Evolutionary conservation across 2,888 invertebrate species (phyloP), one percentile per base, ranked within the genome.

Genomic region (Aromia moschata): DNA sequence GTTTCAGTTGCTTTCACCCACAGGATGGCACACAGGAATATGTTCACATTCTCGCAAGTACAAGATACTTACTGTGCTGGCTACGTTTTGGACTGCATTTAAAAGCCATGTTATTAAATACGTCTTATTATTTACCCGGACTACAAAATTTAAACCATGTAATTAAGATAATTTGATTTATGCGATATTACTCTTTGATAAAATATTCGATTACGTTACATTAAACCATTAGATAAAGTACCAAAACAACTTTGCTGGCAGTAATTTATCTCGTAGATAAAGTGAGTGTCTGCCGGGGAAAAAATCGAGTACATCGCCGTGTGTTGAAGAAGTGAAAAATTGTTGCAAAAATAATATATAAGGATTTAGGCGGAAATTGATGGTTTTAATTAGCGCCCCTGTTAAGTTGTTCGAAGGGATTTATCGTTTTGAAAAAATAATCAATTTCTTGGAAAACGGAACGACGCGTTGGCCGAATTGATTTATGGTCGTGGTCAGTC

Each of bases 391-490:
- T 49, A 49, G 25, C 37, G 49, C 17, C 17, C 49, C 38, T 40
- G 49, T 49, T 49, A 49, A 17, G 37, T 49, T 18, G 36, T 36
- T 33, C 38, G 49, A 38, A 49, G 49, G 49, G 49, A 38, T 49
- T 49, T 49, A 49, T 49, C 30, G 49, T 49, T 49, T 47, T 49
- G 25, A 49, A 49, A 38, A 49, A 49, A 49, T 49, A 49, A 49
- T 49, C 49, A 49, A 38, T 38, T 49, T 38, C 25, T 37, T 38
- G 49, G 37, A 38, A 38, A 47, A 33, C 37, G 17, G 47, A 37
- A 47, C 37, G 37, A 47, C n/a, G n/a, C n/a, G n/a, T 11, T 47
- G 37, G 17, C 38, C 37, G 37, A n/a, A 49, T 17, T 49, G 49
- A 49, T 49, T 49, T 49, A 49, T 47, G 12, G 36, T n/a, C n/a